Evolutionary conservation across 2,888 invertebrate genomes (phyloP).

Genomic region (Xanthorhoe designata): DNA sequence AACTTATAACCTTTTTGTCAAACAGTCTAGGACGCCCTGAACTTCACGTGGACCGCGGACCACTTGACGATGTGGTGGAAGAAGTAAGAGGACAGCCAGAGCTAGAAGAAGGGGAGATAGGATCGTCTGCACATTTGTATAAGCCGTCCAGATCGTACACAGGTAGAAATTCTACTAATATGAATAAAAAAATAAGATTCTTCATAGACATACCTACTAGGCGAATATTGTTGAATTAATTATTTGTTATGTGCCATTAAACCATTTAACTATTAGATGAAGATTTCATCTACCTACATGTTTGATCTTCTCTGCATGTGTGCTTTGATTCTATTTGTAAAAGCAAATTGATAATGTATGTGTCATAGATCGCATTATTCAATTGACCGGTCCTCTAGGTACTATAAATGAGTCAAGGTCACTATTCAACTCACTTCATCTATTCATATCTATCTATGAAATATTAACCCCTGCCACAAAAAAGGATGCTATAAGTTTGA

Average conservation of each 20-base stretch:
- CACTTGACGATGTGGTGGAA: slow-evolving; percentile 78
- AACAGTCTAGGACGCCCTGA: slow-evolving; percentile 69
- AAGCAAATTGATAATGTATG: slow-evolving; percentile 48
- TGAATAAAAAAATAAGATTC: too few relatives aligned
- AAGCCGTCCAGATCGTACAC: slow-evolving; percentile 67
- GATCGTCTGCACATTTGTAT: slow-evolving; percentile 68
- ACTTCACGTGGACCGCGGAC: slow-evolving; percentile 72
- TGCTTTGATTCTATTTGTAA: slow-evolving; percentile 27
- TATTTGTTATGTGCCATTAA: too few relatives aligned
- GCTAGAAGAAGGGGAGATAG: slow-evolving; percentile 79
- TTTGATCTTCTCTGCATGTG: neutral
- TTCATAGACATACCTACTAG: too few relatives aligned
- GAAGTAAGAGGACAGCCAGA: slow-evolving; percentile 79
- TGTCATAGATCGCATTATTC: slow-evolving; percentile 53
- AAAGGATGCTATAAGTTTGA: too few relatives aligned
- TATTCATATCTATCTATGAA: slow-evolving; percentile 13
- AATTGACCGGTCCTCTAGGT: slow-evolving; percentile 55
- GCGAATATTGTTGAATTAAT: too few relatives aligned
- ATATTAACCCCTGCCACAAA: too few relatives aligned
- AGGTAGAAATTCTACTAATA: slow-evolving; percentile 51
- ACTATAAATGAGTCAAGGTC: slow-evolving; percentile 61
- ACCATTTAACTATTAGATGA: too few relatives aligned
- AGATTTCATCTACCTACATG: too few relatives aligned
- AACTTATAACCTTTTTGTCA: too few relatives aligned
- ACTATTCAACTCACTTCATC: slow-evolving; percentile 27